Conservation (phyloP, 1,140 invertebrate genomes). For the Heliconius congener region DNA sequence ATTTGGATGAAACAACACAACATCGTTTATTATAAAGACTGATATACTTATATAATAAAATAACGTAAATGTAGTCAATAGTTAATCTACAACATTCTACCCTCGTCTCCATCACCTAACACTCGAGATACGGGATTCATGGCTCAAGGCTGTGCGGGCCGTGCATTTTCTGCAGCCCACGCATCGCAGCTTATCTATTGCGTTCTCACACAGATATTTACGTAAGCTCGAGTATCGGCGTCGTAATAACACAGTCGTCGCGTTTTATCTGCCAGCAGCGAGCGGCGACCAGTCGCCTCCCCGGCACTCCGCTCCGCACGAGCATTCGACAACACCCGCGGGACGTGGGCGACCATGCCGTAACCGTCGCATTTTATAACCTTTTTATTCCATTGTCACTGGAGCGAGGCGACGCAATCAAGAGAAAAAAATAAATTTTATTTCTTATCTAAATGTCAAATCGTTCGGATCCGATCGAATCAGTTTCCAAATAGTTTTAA, state of each 20-base stretch:
- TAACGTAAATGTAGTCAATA: not conserved
- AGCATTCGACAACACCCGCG: conserved; percentile 64
- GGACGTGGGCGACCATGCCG: conserved; percentile 65
- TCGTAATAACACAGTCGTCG: conserved; percentile 70
- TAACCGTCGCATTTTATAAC: conserved; percentile 76
- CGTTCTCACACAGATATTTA: conserved; percentile 78
- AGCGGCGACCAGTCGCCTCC: conserved; percentile 45
- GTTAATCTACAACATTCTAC: conserved; percentile 2
- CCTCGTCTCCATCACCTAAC: conserved; percentile 11
- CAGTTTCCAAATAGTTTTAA: conserved; percentile 81
- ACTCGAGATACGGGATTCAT: conserved; percentile 3
- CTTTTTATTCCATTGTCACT: conserved; percentile 81
- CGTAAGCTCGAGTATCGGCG: conserved; percentile 72
- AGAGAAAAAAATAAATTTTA: conserved; percentile 80
- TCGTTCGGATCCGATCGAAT: conserved; percentile 80
- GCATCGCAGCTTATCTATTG: conserved; percentile 60
- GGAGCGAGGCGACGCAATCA: conserved; percentile 59
- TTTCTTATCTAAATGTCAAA: conserved; percentile 81
- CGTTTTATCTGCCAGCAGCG: conserved; percentile 67
- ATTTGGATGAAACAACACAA: no score
- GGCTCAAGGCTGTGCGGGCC: conserved; percentile 42
- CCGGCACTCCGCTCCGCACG: conserved; percentile 48
- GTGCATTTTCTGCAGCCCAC: conserved; percentile 66
- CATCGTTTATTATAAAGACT: no score
- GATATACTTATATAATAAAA: not conserved